These are phyloP conservation scores for Maylandia zebra DNA, from an alignment of 2,113 vertebrate genomes.

Conservation along the genomic window DNA sequence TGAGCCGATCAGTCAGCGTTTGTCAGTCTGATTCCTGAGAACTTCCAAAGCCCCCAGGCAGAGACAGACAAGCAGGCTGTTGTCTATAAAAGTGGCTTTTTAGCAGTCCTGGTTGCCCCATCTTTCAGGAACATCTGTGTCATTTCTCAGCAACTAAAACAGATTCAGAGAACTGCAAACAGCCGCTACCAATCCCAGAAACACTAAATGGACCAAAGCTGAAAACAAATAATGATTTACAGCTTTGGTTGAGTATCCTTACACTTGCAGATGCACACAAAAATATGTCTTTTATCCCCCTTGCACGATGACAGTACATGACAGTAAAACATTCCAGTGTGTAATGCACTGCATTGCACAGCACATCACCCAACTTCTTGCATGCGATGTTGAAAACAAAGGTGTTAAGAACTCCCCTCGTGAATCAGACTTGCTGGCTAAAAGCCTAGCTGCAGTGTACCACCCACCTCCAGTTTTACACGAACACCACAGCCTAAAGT, in stretches of 20 bases:
- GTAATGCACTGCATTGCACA: conserved; percentile 33
- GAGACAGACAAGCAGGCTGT: conserved; percentile 47
- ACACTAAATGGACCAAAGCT: background rate
- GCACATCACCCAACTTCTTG: conserved; percentile 36
- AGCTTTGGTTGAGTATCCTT: background rate
- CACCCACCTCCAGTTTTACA: conserved; percentile 60
- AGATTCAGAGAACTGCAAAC: background rate
- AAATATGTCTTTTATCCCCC: background rate
- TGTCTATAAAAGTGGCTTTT: conserved; percentile 52
- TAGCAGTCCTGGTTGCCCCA: conserved; percentile 13
- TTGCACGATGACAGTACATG: background rate
- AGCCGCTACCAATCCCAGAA: background rate
- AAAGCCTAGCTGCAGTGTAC: conserved; percentile 49
- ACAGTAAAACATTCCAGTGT: conserved; percentile 12
- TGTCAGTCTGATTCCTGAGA: conserved; percentile 61
- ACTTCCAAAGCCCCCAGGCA: conserved; percentile 55
- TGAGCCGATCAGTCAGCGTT: conserved; percentile 65
- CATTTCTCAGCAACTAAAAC: background rate
- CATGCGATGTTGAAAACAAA: conserved; percentile 49
- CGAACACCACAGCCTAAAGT: conserved; percentile 39
- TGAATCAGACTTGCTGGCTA: conserved; percentile 54
- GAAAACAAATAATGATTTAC: background rate
- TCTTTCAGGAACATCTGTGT: conserved; percentile 28
- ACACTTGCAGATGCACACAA: background rate
- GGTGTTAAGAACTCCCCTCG: conserved; percentile 46